phyloP scores from a whole-genome alignment of 2,797 vertebrate genomes.

The Cirrhinus molitorella region DNA sequence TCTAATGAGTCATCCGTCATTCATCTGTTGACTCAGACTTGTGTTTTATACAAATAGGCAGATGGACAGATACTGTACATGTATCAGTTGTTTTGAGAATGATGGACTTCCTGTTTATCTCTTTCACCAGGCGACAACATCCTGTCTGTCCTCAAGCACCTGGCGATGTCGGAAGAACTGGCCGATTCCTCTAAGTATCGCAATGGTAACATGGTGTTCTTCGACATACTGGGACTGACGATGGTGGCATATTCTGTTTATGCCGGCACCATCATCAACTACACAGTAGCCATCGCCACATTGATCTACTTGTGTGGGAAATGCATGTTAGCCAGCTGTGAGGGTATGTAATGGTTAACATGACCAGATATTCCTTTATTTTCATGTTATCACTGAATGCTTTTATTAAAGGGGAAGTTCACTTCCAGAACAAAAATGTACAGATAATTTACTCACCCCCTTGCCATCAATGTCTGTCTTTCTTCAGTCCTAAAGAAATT shows the following conservation, averaged over 20 bases:
- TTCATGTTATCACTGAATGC: not conserved
- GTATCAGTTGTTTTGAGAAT: too few relatives aligned
- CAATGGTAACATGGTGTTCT: conserved; percentile 96
- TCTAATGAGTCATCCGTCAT: not conserved
- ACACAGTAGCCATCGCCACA: conserved; percentile 78
- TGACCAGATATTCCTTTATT: not conserved
- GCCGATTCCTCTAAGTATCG: conserved; percentile 87
- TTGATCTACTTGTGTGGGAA: conserved; percentile 89
- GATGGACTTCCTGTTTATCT: not conserved
- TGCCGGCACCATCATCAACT: conserved; percentile 93
- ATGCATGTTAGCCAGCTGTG: conserved; percentile 77
- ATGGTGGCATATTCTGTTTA: conserved; percentile 92
- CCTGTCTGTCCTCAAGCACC: conserved; percentile 88
- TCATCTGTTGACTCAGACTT: not conserved
- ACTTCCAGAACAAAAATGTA: too few relatives aligned
- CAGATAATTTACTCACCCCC: too few relatives aligned
- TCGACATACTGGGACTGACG: conserved; percentile 90
- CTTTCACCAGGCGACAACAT: conserved; percentile 91
- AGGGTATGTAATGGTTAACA: not conserved
- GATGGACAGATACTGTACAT: too few relatives aligned
- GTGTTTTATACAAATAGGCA: too few relatives aligned
- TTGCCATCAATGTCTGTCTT: too few relatives aligned
- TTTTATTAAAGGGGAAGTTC: not conserved
- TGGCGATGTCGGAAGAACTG: conserved; percentile 86
- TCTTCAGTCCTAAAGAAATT: too few relatives aligned